These are phyloP conservation scores for Metridium senile DNA, from an alignment of 92 coral and sea anemone species.

Conservation along the genomic window DNA sequence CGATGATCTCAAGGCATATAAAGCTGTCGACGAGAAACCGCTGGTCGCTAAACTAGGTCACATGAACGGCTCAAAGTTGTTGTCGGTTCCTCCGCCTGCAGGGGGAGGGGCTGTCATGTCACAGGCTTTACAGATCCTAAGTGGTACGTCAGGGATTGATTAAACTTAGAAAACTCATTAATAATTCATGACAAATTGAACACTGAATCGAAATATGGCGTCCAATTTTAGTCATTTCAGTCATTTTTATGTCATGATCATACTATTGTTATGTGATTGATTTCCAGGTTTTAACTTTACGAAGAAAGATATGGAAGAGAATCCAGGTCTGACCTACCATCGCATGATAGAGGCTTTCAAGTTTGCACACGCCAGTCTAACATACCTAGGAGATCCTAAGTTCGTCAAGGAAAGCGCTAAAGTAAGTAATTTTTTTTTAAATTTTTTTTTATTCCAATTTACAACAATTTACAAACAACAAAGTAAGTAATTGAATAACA, in stretches of 20 bases:
- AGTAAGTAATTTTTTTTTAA: conserved; percentile 36
- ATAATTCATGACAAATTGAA: too few species aligned
- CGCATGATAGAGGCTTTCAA: conserved; percentile 86
- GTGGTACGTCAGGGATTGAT: too few species aligned
- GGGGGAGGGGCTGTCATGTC: conserved; percentile 79
- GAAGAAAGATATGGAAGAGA: conserved; percentile 53
- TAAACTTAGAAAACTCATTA: too few species aligned
- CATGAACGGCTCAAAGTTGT: conserved; percentile 58
- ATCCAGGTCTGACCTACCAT: conserved; percentile 69
- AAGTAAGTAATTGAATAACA: too few species aligned
- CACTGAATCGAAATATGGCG: too few species aligned
- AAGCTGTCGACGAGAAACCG: conserved; percentile 54
- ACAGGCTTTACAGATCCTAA: conserved; percentile 65
- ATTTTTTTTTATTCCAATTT: too few species aligned
- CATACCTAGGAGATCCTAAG: conserved; percentile 72
- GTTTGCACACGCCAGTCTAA: conserved; percentile 73
- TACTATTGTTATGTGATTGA: background rate
- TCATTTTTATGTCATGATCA: too few species aligned
- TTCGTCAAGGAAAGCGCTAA: conserved; percentile 28
- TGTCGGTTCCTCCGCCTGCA: conserved; percentile 85
- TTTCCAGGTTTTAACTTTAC: conserved; percentile 59
- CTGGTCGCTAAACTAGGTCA: conserved; percentile 57
- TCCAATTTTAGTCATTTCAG: too few species aligned
- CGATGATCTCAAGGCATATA: conserved; percentile 59
- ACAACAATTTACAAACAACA: too few species aligned